These are phyloP conservation scores for pig (Sus scrofa) DNA, from an alignment of 2,113 vertebrate genomes.

Conservation along the genomic window DNA sequence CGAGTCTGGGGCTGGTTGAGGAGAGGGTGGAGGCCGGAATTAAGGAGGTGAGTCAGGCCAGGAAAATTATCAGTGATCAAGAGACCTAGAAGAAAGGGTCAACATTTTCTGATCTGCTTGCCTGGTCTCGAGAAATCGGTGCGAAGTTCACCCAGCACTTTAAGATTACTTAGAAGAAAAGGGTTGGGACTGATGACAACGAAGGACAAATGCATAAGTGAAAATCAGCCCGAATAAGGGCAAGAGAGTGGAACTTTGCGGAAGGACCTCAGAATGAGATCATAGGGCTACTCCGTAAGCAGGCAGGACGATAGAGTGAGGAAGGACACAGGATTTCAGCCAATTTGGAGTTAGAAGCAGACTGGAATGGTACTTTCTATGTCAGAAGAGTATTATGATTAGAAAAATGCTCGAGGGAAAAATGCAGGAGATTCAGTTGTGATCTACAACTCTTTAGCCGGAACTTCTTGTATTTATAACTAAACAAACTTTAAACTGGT, in stretches of 20 bases:
- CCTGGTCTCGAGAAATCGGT: neutral
- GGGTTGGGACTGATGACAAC: neutral
- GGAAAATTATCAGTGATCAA: constrained; percentile 26
- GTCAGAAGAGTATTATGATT: constrained; percentile 1
- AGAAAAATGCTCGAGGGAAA: neutral
- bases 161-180: constrained; percentile 6
- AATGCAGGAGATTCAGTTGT: neutral
- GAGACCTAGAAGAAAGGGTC: neutral
- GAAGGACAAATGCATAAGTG: neutral
- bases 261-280: neutral
- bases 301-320: neutral
- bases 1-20: neutral
- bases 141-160: constrained; percentile 30
- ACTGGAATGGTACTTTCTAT: neutral
- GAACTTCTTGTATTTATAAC: neutral
- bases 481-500: neutral
- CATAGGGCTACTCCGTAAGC: neutral
- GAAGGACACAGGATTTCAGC: neutral
- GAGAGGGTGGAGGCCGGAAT: neutral
- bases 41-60: constrained; percentile 23
- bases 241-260: neutral
- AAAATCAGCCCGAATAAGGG: constrained; percentile 35
- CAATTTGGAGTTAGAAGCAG: constrained; percentile 18
- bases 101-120: neutral
- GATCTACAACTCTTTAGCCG: neutral